phyloP scores from a whole-genome alignment of 2,113 vertebrate species.

The Crotalus horridus region DNA sequence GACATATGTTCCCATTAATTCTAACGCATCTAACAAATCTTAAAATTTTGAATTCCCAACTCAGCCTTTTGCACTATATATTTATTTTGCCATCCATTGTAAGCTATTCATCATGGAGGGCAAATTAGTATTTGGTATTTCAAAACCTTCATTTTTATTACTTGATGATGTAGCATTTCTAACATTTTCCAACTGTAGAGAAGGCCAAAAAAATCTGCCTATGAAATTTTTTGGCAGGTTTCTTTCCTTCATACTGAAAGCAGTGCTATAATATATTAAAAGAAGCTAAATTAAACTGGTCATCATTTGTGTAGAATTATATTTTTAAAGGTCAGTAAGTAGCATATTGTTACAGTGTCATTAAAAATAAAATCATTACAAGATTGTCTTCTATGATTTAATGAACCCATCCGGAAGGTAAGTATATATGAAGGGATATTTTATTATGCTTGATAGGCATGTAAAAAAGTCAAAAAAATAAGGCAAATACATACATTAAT shows the following conservation, averaged over 20 bases:
- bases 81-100: neutral
- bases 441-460: neutral
- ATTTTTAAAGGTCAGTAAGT: neutral
- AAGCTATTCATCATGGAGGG: neutral
- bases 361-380: neutral
- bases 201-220: constrained; percentile 42
- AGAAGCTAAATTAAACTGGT: constrained; percentile 10
- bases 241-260: constrained; percentile 49
- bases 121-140: neutral
- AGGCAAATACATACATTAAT: neutral
- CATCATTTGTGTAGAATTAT: neutral
- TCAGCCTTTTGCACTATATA: neutral
- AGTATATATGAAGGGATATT: neutral
- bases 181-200: constrained; percentile 16
- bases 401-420: neutral
- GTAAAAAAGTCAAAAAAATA: neutral
- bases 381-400: neutral
- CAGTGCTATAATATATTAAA: constrained; percentile 16
- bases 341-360: neutral
- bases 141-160: neutral
- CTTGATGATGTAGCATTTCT: neutral
- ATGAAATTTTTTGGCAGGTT: constrained; percentile 46
- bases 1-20: neutral
- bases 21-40: neutral
- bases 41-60: neutral